Base-by-base conservation (phyloP, 2,113 vertebrate species). In the Hippocampus zosterae region DNA sequence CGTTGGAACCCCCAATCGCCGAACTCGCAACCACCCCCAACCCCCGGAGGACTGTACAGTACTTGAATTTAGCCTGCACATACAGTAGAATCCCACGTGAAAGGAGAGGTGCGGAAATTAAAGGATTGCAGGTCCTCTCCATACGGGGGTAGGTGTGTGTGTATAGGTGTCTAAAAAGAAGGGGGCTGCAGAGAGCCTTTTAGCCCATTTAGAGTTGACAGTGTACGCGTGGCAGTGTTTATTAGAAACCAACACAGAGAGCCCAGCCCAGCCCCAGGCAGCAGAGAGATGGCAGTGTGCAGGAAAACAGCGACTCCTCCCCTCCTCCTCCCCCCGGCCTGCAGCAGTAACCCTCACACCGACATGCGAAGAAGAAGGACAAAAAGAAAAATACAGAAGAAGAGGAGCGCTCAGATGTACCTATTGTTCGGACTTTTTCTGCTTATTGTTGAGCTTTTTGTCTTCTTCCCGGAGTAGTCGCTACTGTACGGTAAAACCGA, bases 171-270 rank as follows among this genome's bases (percentile, higher is more conserved):
- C 46, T 48, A 66, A 46, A 52, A 44, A 56, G 37, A 59, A 2
- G n/a, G 61, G 68, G 71, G 27, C 6, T 60, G 27, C 57, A 23
- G 70, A 44, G 75, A 77, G 84, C 81, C 69, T 73, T 44, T 44
- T 44, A 44, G 42, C 16, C 46, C 46, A 50, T 50, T 50, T 50
- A 65, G 81, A 84, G 78, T 87, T 91, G 92, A 92, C 90, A 93
- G 87, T 96, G 95, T 95, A 95, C 94, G 94, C 94, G 94, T 96
- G 94, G 95, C 94, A 95, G 91, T 95, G 93, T 95, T 94, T 94
- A 93, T 92, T 91, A 80, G 87, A 65, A 65, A 65, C 63, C 92
- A 92, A 92, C 93, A 94, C 87, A 90, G 71, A 88, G 88, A 65
- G 63, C 63, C 63, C 42, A 90, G 90, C 92, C 91, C 92, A 91